phyloP scores from a whole-genome alignment of 2,888 invertebrate genomes.

The Watsonalla binaria region DNA sequence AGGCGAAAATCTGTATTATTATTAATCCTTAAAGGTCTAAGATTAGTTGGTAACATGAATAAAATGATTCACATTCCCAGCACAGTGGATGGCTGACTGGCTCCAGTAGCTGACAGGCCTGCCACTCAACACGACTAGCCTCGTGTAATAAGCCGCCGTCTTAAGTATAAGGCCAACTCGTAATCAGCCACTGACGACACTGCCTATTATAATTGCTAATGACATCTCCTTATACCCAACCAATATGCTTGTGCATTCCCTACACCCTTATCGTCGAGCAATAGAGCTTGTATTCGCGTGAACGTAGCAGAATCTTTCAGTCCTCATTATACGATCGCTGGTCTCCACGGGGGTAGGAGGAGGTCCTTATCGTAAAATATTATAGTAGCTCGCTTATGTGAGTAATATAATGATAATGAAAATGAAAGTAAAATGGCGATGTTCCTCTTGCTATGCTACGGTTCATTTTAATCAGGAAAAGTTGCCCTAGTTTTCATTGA shows the following conservation, averaged over 20 bases:
- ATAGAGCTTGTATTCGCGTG: neutral
- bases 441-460: neutral
- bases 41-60: too few relatives aligned
- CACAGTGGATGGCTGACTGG: neutral
- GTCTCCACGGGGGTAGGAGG: neutral
- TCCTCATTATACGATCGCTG: constrained; percentile 1
- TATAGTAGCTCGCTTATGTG: neutral
- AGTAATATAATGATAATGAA: neutral
- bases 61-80: too few relatives aligned
- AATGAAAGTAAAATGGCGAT: neutral
- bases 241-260: neutral
- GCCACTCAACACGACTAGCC: neutral
- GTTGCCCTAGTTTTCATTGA: too few relatives aligned
- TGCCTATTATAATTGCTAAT: constrained; percentile 71
- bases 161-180: neutral
- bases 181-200: constrained; percentile 27
- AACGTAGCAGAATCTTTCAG: neutral
- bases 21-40: too few relatives aligned
- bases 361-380: neutral
- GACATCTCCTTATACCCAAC: constrained; percentile 20
- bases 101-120: neutral
- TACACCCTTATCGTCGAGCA: neutral
- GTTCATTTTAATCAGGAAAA: neutral
- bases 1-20: too few relatives aligned
- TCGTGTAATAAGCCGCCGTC: neutral